Evolutionary conservation across 2,888 invertebrate genomes (phyloP).

Genomic region (Clepsis dumicolana): DNA sequence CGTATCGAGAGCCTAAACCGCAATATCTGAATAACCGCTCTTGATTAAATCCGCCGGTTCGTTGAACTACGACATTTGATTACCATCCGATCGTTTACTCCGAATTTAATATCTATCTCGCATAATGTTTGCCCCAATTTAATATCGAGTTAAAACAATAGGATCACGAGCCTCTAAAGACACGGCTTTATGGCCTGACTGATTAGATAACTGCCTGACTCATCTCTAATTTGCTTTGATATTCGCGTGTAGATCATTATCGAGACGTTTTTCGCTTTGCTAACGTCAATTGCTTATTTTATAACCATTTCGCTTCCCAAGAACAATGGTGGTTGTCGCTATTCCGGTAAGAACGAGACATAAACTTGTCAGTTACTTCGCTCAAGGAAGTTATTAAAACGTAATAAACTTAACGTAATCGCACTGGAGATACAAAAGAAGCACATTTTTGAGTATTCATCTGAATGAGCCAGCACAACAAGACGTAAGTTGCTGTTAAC

Average conservation of each 20-base stretch:
- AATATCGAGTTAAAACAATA: conserved; percentile 21
- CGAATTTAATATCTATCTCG: conserved; percentile 12
- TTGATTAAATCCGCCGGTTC: conserved; percentile 33
- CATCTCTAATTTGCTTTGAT: conserved; percentile 12
- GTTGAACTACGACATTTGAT: conserved; percentile 28
- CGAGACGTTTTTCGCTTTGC: not conserved
- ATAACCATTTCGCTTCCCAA: not conserved
- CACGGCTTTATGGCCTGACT: conserved; percentile 11
- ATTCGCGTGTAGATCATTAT: conserved; percentile 15
- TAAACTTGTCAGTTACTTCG: not conserved
- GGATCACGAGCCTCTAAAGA: conserved; percentile 15
- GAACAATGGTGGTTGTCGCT: conserved; percentile 2
- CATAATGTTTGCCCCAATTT: conserved; percentile 22
- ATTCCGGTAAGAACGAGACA: not conserved
- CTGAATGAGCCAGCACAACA: not conserved
- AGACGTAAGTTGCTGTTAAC: no score
- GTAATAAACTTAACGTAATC: not conserved
- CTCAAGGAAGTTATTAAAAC: not conserved
- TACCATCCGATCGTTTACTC: conserved; percentile 19
- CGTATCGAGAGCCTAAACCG: conserved; percentile 26
- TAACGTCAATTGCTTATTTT: conserved; percentile 18
- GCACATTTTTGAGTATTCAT: not conserved
- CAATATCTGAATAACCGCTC: conserved; percentile 23
- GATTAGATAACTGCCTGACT: conserved; percentile 19
- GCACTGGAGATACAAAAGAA: not conserved